These are phyloP conservation scores for Zootermopsis nevadensis DNA, from an alignment of 2,888 invertebrate genomes.

Conservation along the genomic window DNA sequence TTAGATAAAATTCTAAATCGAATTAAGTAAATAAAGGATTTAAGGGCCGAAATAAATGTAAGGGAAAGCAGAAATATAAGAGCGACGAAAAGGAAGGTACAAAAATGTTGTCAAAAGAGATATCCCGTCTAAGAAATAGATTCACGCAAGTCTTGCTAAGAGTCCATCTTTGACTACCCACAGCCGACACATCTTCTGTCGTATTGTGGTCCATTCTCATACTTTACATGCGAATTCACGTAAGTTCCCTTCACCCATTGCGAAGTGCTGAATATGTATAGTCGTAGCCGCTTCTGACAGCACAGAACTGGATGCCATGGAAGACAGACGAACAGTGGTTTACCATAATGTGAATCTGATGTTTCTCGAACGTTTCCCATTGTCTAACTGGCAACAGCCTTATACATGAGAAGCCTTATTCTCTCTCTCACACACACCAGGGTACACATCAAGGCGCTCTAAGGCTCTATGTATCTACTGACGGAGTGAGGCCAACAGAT, in stretches of 20 bases:
- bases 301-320: background rate
- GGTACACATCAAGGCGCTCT: too few species aligned
- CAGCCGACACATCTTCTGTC: background rate
- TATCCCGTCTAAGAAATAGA: background rate
- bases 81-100: too few species aligned
- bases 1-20: too few species aligned
- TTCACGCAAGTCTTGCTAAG: background rate
- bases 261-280: background rate
- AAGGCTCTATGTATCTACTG: too few species aligned
- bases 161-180: background rate
- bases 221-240: background rate
- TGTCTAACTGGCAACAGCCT: conserved; percentile 3
- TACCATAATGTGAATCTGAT: conserved; percentile 15
- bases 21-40: too few species aligned
- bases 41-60: too few species aligned
- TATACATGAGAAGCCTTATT: background rate
- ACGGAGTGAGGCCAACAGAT: too few species aligned
- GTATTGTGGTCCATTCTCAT: background rate
- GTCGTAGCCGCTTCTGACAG: background rate
- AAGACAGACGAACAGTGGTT: background rate
- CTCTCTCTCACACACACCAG: too few species aligned
- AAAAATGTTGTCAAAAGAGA: background rate
- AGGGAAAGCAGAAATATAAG: too few species aligned
- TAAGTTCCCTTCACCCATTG: background rate
- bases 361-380: conserved; percentile 5